Conservation (phyloP, 64 coral and sea anemone genomes). For the Actinia tenebrosa region DNA sequence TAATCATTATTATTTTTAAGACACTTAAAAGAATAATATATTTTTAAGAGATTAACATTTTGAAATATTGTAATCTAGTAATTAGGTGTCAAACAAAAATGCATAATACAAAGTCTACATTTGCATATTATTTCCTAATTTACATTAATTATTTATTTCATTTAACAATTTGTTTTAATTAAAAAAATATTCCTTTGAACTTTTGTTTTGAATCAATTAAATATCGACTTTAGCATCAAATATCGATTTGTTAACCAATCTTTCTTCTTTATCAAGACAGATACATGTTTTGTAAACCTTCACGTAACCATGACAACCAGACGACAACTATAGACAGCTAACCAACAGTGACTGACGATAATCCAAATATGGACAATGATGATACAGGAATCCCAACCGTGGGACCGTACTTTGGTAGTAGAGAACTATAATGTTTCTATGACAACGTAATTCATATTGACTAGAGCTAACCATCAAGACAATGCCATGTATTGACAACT, state of each 20-base stretch:
- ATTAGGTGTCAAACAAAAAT: too few species aligned
- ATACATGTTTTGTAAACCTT: background rate
- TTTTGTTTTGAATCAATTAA: background rate
- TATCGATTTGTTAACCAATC: background rate
- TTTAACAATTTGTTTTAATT: background rate
- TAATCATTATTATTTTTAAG: background rate
- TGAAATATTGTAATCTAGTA: background rate
- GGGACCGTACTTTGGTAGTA: background rate
- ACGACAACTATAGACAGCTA: background rate
- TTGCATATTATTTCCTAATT: too few species aligned
- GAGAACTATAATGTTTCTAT: background rate
- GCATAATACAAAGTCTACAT: background rate
- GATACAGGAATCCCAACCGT: background rate
- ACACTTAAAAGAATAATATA: background rate
- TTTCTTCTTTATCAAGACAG: conserved; percentile 1
- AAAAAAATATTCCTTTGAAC: background rate
- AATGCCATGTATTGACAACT: background rate
- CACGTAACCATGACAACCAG: background rate
- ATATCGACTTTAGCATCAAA: background rate
- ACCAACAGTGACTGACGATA: background rate
- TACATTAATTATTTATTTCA: background rate
- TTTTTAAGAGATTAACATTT: background rate
- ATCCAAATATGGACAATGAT: background rate
- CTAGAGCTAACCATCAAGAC: background rate
- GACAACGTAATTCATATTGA: background rate